Base-by-base conservation (phyloP, 2,888 invertebrate genomes). In the Emmelina monodactyla region DNA sequence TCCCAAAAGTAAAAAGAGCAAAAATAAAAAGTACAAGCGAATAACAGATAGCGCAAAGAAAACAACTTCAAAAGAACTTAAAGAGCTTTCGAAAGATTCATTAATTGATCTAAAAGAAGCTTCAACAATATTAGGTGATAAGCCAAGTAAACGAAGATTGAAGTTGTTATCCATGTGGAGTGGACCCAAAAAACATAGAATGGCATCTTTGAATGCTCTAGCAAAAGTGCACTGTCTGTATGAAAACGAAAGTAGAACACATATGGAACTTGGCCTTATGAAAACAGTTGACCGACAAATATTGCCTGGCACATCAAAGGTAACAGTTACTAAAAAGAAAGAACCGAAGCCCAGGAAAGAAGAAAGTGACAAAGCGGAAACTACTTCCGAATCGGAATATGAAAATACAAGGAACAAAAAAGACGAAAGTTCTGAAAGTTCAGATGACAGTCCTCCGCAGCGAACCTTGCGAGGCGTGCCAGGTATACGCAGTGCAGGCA, bases 191-290 rank as follows among this genome's bases (percentile, higher is more conserved):
- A 83, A 89, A 30, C 91, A 91, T 58, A 84, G 94, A 44, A 92
- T 93, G 68, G 94, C 94, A 22, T 93, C 94, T 2, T 67, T 94
- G 16, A 94, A 94, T 59, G 94, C 94, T 1, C 65, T 91, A 47
- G 93, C 93, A 15, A 94, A 94, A 78, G 94, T 94, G 2, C 93
- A 94, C 61, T 93, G 93, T 55, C 80, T 94, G 14, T 94, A 94
- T 55, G 94, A 94, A 66, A 94, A 94, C 58, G 94, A 94, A 70
- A 88, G 89, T 33, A 82, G 89, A 33, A 87, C 87, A 1, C 88
- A 88, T 40, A 83, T 88, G 55, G 85, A 85, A 51, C 50, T 85
- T 41, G 85, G 85, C 0, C 55, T 81, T 28, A 76, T 80, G 71
- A 78, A 67, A 58, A 81, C 79, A 14, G 47, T 78, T 31, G 75